These are phyloP conservation scores for Drosophila emarginata DNA, from an alignment of 2,888 invertebrate species.

Conservation along the genomic window DNA sequence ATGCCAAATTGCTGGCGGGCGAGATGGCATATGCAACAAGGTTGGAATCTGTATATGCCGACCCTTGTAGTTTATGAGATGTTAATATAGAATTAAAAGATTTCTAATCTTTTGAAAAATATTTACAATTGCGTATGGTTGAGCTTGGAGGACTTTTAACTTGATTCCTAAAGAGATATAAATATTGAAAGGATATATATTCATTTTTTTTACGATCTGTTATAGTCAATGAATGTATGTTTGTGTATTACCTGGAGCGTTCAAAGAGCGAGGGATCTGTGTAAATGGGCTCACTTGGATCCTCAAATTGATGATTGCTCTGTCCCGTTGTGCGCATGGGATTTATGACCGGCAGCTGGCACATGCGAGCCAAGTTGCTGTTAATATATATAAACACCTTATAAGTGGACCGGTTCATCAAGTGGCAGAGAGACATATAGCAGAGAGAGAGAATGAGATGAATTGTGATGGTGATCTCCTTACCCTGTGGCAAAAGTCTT, in stretches of 20 bases:
- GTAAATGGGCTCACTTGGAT: conserved; percentile 96
- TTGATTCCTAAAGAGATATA: conserved; percentile 25
- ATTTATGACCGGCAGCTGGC: conserved; percentile 83
- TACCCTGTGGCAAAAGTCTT: conserved; percentile 88
- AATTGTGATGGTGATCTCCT: conserved; percentile 41
- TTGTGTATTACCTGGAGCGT: conserved; percentile 85
- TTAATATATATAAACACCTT: conserved; percentile 23
- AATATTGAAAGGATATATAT: too few relatives aligned
- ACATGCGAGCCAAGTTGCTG: conserved; percentile 83
- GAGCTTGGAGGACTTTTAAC: conserved; percentile 22
- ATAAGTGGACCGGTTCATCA: conserved; percentile 51
- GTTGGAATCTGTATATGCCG: conserved; percentile 65
- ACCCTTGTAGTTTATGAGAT: conserved; percentile 47
- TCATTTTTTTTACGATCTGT: not conserved
- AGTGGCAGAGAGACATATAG: not conserved
- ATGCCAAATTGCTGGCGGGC: conserved; percentile 73
- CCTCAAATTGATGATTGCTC: conserved; percentile 86
- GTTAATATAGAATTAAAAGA: conserved; percentile 25
- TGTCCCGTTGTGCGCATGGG: conserved; percentile 83
- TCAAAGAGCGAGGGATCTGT: conserved; percentile 96
- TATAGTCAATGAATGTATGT: not conserved
- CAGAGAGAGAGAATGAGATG: not conserved
- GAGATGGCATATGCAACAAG: conserved; percentile 73
- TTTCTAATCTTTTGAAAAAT: conserved; percentile 20
- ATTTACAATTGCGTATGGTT: conserved; percentile 59